A percentile compares a stretch with the other conserved stretches of the same genome.
These are phyloP conservation scores for Charina bottae DNA, from an alignment of 2,113 vertebrate genomes.

Conservation along the genomic window DNA sequence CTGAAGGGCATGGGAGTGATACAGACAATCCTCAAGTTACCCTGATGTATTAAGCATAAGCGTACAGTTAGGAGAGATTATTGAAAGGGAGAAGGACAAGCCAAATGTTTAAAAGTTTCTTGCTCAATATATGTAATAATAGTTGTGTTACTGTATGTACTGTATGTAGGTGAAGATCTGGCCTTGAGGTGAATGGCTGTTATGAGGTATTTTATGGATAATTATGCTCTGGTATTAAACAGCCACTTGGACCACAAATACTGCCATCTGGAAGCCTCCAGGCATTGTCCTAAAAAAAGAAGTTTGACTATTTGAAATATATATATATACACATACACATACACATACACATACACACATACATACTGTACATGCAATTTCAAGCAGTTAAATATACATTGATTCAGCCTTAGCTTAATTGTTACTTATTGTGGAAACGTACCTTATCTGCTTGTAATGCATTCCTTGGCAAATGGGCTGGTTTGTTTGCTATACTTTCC, in stretches of 20 bases:
- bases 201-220: not conserved
- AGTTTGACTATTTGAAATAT: not conserved
- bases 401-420: not conserved
- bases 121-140: not conserved
- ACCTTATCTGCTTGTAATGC: not conserved
- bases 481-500: not conserved
- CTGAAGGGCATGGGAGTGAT: not conserved
- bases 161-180: not conserved
- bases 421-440: not conserved
- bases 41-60: not conserved
- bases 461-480: not conserved
- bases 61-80: not conserved
- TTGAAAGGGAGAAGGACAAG: not conserved
- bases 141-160: not conserved
- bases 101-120: not conserved
- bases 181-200: not conserved
- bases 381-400: not conserved
- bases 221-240: not conserved
- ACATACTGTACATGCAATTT: too few relatives aligned
- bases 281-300: not conserved
- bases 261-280: not conserved
- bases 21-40: not conserved
- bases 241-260: slow-evolving; percentile 7
- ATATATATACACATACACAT: not conserved
- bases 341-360: too few relatives aligned